Evolutionary conservation across 2,888 invertebrate genomes (phyloP).

Genomic region (Therioaphis trifolii): DNA sequence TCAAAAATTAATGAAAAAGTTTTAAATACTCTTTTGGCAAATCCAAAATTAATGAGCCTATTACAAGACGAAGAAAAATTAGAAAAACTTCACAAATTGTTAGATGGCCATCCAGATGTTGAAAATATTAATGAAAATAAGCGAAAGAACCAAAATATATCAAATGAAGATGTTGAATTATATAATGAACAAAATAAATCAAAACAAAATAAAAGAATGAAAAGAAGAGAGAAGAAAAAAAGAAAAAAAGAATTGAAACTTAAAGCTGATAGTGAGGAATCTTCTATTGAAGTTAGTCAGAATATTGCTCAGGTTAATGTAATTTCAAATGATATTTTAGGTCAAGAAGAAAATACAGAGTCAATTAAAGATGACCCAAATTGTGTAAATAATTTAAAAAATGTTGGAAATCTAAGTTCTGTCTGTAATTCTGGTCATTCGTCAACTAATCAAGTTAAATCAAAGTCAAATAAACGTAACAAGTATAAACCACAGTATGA

Average conservation of each 20-base stretch:
- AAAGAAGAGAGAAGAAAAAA: not conserved
- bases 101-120: not conserved
- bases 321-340: slow-evolving; percentile 1
- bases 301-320: not conserved
- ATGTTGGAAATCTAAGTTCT: not conserved
- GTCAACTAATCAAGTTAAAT: not conserved
- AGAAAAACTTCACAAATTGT: slow-evolving; percentile 4
- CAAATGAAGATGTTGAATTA: too few species aligned
- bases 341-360: not conserved
- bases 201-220: not conserved
- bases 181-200: not conserved
- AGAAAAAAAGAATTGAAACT: not conserved
- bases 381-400: not conserved
- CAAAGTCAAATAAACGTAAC: not conserved
- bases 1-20: not conserved
- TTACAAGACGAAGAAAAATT: slow-evolving; percentile 13
- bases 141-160: not conserved
- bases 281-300: not conserved
- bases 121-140: not conserved
- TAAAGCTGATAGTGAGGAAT: not conserved
- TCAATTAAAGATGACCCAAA: not conserved
- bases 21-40: not conserved
- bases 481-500: slow-evolving; percentile 13
- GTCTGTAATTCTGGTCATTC: not conserved
- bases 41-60: slow-evolving; percentile 11